A percentile compares a stretch with the other conserved stretches of the same genome.
phyloP scores from a whole-genome alignment of 1,140 invertebrate species.

The Zaprionus kolodkinae region DNA sequence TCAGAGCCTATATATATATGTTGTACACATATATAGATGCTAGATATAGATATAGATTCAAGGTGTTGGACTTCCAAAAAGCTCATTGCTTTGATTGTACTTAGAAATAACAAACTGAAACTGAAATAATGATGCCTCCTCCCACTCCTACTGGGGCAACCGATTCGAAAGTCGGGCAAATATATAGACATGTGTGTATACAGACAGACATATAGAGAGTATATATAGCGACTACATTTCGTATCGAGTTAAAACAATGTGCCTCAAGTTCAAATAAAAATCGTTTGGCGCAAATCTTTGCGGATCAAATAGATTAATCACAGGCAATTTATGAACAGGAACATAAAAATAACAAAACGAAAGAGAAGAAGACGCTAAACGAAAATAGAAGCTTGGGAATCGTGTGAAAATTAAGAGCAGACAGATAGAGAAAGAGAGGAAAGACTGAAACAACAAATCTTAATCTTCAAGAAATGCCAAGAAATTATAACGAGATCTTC shows the following conservation, averaged over 20 bases:
- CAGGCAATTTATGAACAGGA: constrained; percentile 75
- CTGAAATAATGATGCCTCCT: constrained; percentile 21
- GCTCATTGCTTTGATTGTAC: constrained; percentile 50
- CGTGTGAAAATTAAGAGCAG: neutral
- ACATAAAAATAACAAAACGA: constrained; percentile 66
- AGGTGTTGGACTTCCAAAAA: constrained; percentile 11
- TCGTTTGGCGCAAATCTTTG: constrained; percentile 63
- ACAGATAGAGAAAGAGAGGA: neutral
- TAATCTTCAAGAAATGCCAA: neutral
- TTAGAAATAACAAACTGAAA: constrained; percentile 39
- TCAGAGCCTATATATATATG: constrained; percentile 10
- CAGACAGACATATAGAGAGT: constrained; percentile 5
- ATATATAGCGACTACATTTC: constrained; percentile 29
- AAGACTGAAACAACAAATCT: neutral
- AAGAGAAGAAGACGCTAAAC: constrained; percentile 24
- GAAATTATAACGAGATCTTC: constrained; percentile 9
- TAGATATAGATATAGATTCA: constrained; percentile 15
- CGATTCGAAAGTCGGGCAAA: constrained; percentile 50
- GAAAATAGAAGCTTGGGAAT: constrained; percentile 33
- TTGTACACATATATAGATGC: neutral
- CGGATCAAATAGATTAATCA: constrained; percentile 81
- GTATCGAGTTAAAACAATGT: constrained; percentile 40
- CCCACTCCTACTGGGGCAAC: neutral
- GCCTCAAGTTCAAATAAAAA: constrained; percentile 79
- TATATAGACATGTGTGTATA: constrained; percentile 14